phyloP scores from a whole-genome alignment of 1,140 invertebrate species.

The Drosophila virilis region DNA sequence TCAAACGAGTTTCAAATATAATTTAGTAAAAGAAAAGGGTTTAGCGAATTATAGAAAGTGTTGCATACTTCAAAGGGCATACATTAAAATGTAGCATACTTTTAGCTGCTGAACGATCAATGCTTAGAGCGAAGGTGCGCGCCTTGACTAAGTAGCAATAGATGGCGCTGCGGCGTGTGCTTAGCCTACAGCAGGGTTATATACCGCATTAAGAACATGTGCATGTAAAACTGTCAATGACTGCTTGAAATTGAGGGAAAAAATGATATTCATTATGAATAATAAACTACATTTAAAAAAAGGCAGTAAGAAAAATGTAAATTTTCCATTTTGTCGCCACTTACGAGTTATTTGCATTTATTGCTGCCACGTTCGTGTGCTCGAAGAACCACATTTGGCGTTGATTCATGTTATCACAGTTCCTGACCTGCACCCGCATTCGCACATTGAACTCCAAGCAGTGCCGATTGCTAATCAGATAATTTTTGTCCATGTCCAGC shows the following conservation, averaged over 20 bases:
- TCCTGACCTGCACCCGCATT: not conserved
- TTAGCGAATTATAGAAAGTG: not conserved
- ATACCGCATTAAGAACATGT: not conserved
- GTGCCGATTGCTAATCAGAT: conserved; percentile 18
- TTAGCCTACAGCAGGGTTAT: not conserved
- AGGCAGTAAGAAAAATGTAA: too few relatives aligned
- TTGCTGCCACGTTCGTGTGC: not conserved
- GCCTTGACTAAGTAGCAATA: conserved; percentile 2
- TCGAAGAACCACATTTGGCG: conserved; percentile 26
- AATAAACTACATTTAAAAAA: too few relatives aligned
- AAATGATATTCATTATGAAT: too few relatives aligned
- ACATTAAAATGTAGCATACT: conserved; percentile 24
- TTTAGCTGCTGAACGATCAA: conserved; percentile 18
- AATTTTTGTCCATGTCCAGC: conserved; percentile 2
- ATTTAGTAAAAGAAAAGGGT: not conserved
- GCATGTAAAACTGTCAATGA: conserved; percentile 2
- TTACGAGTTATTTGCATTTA: not conserved
- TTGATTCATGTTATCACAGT: not conserved
- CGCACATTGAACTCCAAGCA: conserved; percentile 10
- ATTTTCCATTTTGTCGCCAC: not conserved
- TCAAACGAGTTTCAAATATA: not conserved
- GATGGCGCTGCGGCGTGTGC: conserved; percentile 3
- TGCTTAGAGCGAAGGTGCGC: not conserved
- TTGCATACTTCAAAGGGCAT: not conserved
- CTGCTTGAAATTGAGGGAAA: not conserved